A percentile compares a stretch with the other conserved stretches of the same genome.
Conservation (phyloP, 2,113 vertebrate species). For the Capreolus pygargus region DNA sequence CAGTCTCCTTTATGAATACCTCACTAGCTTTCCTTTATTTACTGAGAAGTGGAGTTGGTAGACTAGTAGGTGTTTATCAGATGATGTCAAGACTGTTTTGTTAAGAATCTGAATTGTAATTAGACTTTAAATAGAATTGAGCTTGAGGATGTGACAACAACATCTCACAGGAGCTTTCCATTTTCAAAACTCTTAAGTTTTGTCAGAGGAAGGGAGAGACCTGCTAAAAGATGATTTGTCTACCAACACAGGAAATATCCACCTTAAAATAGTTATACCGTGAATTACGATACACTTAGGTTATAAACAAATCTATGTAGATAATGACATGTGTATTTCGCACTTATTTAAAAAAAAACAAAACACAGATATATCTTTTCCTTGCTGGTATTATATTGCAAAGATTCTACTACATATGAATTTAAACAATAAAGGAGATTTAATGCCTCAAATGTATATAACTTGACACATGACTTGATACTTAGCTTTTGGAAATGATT, state of each 20-base stretch:
- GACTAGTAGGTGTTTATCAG: neutral
- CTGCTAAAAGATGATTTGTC: neutral
- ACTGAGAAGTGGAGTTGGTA: neutral
- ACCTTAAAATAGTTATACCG: neutral
- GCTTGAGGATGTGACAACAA: neutral
- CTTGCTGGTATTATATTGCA: neutral
- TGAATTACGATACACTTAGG: neutral
- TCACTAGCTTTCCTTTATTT: neutral
- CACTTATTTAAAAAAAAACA: neutral
- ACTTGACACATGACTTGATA: neutral
- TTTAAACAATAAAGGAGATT: neutral
- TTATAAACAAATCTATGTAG: neutral
- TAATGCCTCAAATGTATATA: neutral
- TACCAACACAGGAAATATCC: neutral
- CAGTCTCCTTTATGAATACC: neutral
- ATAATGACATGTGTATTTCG: neutral
- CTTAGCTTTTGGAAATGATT: neutral
- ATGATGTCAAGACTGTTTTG: neutral
- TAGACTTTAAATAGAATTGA: neutral
- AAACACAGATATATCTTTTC: neutral
- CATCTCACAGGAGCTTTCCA: neutral
- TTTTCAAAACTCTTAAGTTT: neutral
- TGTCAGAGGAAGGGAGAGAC: neutral
- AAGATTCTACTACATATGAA: neutral
- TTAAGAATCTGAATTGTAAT: conserved; percentile 12